Percentiles rank a stretch among this genome's conserved stretches.
phyloP scores from a whole-genome alignment of 1,140 invertebrate genomes.

The Diplogasteroides magnus region DNA sequence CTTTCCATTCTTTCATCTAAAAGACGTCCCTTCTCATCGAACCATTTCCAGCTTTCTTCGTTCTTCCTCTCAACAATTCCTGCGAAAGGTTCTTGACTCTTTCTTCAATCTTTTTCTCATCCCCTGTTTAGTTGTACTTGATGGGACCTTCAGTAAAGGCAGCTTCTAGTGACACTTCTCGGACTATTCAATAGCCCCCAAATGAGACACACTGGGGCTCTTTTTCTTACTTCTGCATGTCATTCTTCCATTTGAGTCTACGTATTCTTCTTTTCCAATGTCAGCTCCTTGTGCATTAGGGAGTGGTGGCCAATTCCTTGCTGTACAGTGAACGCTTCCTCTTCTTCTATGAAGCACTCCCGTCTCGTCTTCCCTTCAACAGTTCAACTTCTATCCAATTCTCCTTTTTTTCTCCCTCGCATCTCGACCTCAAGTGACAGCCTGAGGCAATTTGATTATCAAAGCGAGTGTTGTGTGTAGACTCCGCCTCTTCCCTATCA shows the following conservation, averaged over 20 bases:
- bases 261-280: not conserved
- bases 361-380: not conserved
- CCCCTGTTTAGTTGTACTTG: not conserved
- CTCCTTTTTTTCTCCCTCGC: too few relatives aligned
- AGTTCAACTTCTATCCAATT: too few relatives aligned
- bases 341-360: not conserved
- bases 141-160: not conserved
- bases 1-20: slow-evolving; percentile 25
- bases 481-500: too few relatives aligned
- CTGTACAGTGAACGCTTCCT: not conserved
- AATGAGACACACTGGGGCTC: not conserved
- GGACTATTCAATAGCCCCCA: not conserved
- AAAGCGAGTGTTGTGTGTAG: too few relatives aligned
- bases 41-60: slow-evolving; percentile 33
- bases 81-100: slow-evolving; percentile 11
- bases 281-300: not conserved
- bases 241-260: not conserved
- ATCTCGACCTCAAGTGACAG: too few relatives aligned
- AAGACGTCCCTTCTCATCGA: slow-evolving; percentile 26
- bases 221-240: not conserved
- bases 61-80: slow-evolving; percentile 34
- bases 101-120: not conserved
- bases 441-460: too few relatives aligned
- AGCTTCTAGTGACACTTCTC: not conserved
- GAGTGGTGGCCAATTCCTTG: not conserved